These are phyloP conservation scores for Larimichthys polyactis DNA, from an alignment of 2,113 vertebrate species.

Conservation along the genomic window DNA sequence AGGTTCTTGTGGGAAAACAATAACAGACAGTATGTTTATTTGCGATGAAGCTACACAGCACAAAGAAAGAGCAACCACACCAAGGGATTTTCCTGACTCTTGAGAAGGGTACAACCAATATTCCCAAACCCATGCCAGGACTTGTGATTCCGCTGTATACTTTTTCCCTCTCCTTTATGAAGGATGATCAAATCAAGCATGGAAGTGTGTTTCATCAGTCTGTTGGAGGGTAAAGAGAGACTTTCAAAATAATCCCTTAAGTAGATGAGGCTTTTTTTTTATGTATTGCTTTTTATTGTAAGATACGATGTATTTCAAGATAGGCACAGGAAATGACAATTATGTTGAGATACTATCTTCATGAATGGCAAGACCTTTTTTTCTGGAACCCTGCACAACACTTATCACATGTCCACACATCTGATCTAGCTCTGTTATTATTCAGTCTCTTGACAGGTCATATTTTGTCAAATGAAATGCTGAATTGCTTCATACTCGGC, in stretches of 20 bases:
- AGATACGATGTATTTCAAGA: constrained; percentile 60
- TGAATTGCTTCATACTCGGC: constrained; percentile 80
- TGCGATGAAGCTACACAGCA: constrained; percentile 80
- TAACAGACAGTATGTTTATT: constrained; percentile 86
- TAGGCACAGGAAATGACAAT: constrained; percentile 71
- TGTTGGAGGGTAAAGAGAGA: constrained; percentile 81
- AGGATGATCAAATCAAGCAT: constrained; percentile 80
- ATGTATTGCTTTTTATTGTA: constrained; percentile 72
- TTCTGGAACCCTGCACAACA: constrained; percentile 50
- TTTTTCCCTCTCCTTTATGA: constrained; percentile 71
- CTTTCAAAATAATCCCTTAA: constrained; percentile 84
- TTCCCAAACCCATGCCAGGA: constrained; percentile 82
- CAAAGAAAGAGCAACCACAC: constrained; percentile 79
- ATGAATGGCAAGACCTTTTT: constrained; percentile 61
- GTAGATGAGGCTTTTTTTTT: constrained; percentile 70
- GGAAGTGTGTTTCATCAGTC: constrained; percentile 79
- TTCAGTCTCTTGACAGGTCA: constrained; percentile 84
- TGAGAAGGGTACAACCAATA: constrained; percentile 83
- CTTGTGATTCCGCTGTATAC: constrained; percentile 72
- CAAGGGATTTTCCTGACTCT: constrained; percentile 78
- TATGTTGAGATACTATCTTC: constrained; percentile 59
- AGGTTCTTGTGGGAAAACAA: constrained; percentile 81
- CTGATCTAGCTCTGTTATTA: constrained; percentile 78
- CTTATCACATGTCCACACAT: constrained; percentile 68
- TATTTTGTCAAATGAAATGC: constrained; percentile 85